Evolutionary conservation across 2,113 vertebrate genomes (phyloP).

Genomic region (Irena cyanogastra): DNA sequence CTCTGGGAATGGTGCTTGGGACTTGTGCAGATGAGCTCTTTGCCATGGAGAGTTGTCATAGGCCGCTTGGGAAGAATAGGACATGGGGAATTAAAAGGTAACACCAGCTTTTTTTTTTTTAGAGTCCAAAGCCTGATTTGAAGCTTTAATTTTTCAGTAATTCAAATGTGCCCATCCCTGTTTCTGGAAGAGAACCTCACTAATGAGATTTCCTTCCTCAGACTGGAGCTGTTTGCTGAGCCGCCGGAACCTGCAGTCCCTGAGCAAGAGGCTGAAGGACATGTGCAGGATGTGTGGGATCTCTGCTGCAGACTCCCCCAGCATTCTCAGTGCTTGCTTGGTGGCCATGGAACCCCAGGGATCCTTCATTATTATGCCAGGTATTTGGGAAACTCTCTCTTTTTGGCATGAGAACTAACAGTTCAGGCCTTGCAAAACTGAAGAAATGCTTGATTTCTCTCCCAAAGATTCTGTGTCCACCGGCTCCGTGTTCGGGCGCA

Average conservation of each 20-base stretch:
- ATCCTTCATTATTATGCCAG: constrained; percentile 98
- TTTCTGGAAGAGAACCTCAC: not conserved
- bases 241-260: constrained; percentile 91
- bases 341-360: constrained; percentile 97
- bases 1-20: constrained; percentile 98
- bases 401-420: not conserved
- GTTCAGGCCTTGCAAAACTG: not conserved
- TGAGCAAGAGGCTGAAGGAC: constrained; percentile 93
- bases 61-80: constrained; percentile 96
- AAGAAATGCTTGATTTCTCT: not conserved
- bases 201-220: constrained; percentile 56
- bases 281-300: constrained; percentile 98
- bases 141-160: not conserved
- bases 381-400: constrained; percentile 60
- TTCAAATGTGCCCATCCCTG: not conserved
- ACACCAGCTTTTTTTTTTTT: not conserved
- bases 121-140: not conserved
- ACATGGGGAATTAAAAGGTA: constrained; percentile 96
- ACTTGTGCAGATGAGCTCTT: constrained; percentile 94
- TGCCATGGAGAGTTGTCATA: constrained; percentile 97
- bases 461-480: constrained; percentile 89
- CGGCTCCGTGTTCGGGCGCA: constrained; percentile 94
- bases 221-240: constrained; percentile 97
- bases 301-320: constrained; percentile 93
- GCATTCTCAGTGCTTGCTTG: constrained; percentile 94